Base-by-base conservation (phyloP, 1,140 invertebrate genomes). In the Drosophila ohnishii region DNA sequence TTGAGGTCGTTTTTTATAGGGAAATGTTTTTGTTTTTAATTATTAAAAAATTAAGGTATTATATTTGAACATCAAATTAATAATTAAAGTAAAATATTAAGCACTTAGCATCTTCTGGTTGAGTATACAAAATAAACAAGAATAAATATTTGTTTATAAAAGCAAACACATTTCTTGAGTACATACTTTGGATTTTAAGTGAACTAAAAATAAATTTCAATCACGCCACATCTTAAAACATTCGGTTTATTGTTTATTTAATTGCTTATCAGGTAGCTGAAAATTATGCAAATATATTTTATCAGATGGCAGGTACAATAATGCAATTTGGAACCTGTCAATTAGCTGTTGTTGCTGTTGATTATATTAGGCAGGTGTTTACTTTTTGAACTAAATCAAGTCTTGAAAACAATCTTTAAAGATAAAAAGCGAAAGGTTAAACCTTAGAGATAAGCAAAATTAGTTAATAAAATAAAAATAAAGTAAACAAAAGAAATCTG, bases 241-340 rank as follows among this genome's bases (percentile, higher is more conserved):
- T 51, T 51, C 22, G 22, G 8, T n/a, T 40, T 13, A 32, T 16
- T 63, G 59, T 37, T 64, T 63, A 16, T 45, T 57, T 48, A 50
- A 48, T 70, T 71, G 65, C 30, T 30, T 58, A 71, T 70, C 42
- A 35, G 42, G 65, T 58, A 71, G 50, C 32, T 11, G 34, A 7
- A 61, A 65, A 47, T 56, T 78, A 78, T 78, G 66, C 75, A 56
- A 39, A 78, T n/a, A 44, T 55, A 45, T 45, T 65, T 71, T n/a
- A 71, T 56, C 47, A 72, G 55, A 32, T 50, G 59, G 35, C 72
- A 75, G 51, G 39, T 44, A 67, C 14, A 78, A 61, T 13, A 60
- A 35, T 55, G 47, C 57, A 58, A 78, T 74, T 67, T 58, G 39
- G 53, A 66, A 51, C 48, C 67, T 34, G 50, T 53, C 71, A 79